A percentile compares a stretch with the other conserved stretches of the same genome.
Conservation (phyloP, 2,797 vertebrate species). For the Hozukius guyotensis region DNA sequence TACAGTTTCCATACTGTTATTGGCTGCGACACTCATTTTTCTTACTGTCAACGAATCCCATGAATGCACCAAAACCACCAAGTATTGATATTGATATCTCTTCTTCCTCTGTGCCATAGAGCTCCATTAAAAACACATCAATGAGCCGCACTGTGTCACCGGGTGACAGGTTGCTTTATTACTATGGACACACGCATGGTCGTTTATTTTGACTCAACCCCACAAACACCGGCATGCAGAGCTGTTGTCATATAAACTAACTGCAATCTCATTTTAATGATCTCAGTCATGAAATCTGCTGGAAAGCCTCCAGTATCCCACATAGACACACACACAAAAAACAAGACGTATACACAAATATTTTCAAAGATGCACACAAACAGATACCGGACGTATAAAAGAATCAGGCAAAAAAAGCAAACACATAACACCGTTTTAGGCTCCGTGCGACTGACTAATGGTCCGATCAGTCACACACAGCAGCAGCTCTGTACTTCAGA, state of each 20-base stretch:
- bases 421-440: background rate
- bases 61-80: background rate
- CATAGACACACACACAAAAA: background rate
- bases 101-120: background rate
- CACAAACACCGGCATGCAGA: background rate
- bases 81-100: background rate
- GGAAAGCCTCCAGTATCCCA: background rate
- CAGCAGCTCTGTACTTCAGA: background rate
- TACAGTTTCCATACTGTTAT: background rate
- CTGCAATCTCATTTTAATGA: background rate
- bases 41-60: background rate
- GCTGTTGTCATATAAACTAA: background rate
- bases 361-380: background rate
- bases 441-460: slow-evolving; percentile 2
- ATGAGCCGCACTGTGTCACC: background rate
- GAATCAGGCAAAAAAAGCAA: background rate
- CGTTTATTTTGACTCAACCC: background rate
- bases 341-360: background rate
- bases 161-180: background rate
- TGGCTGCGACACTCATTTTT: background rate
- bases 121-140: background rate
- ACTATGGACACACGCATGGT: background rate
- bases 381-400: background rate
- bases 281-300: background rate
- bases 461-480: background rate